Evolutionary conservation across 2,113 vertebrate genomes (phyloP), one percentile per base, ranked within the genome.

Genomic region (Zootoca vivipara): DNA sequence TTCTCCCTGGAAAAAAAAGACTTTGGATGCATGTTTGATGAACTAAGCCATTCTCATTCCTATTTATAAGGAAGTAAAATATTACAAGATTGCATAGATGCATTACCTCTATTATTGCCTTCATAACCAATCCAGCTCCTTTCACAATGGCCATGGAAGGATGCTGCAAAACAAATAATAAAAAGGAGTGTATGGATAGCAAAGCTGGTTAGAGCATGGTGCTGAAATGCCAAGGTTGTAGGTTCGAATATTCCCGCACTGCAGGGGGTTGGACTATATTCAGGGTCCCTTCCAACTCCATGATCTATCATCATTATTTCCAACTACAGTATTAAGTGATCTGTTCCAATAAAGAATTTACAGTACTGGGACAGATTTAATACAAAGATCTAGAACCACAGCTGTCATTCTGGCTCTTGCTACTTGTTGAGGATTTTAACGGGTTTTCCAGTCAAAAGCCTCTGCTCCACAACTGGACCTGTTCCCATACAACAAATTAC

Each of bases 141-240:
- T 99, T 99, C 86, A 99, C 97, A 93, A 99, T 99, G 33, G 99
- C 99, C 99, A 99, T 99, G 30, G 99, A 99, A 85, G 99, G 99
- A 93, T 99, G 99, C 99, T 99, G 92, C 12, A 95, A 40, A 80
- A 64, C 80, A 78, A 84, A 0, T 2, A 56, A n/a, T 33, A 78
- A 67, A 83, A 89, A 91, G 33, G 62, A 81, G 88, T 33, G 92
- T 75, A 35, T 12, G 46, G 46, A 10, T 52, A 52, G 46, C 46
- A 52, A 52, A 12, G 46, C 12, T 52, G 46, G 46, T 52, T 52
- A 52, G 46, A 52, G 46, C 46, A 52, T 52, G 46, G 46, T 2
- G 46, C 46, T 52, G 46, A 52, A 52, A 52, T 0, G 46, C 9
- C 46, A 52, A 52, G 46, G 0, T 12, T 52, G 46, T 2, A 52